phyloP scores from a whole-genome alignment of 1,140 invertebrate genomes.

The Pogonus chalceus region DNA sequence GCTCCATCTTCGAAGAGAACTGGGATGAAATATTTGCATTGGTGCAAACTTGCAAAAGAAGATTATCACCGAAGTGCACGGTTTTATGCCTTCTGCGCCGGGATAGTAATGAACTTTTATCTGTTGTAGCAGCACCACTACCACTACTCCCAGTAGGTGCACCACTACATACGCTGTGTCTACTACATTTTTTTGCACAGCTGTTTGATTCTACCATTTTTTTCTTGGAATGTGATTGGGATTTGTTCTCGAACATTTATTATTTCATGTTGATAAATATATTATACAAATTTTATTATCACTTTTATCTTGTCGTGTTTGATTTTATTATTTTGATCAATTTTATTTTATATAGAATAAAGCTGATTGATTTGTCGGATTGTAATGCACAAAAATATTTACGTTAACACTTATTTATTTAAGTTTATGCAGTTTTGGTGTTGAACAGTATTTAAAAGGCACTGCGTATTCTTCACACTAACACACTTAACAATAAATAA shows the following conservation, averaged over 20 bases:
- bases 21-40: constrained; percentile 36
- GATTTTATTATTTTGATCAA: constrained; percentile 2
- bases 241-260: constrained; percentile 10
- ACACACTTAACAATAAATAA: constrained; percentile 5
- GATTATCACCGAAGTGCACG: constrained; percentile 62
- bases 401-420: not conserved
- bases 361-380: not conserved
- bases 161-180: constrained; percentile 24
- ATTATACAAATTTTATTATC: not conserved
- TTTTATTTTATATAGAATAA: not conserved
- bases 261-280: not conserved
- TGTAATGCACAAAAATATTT: constrained; percentile 1
- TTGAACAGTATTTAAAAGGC: constrained; percentile 5
- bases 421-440: not conserved
- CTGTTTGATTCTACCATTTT: constrained; percentile 31
- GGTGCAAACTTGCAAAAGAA: constrained; percentile 56
- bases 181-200: constrained; percentile 24
- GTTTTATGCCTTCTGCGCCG: constrained; percentile 59
- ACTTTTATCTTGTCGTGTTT: too few species aligned
- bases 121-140: constrained; percentile 10
- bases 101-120: constrained; percentile 25
- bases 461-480: constrained; percentile 4
- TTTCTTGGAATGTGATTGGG: constrained; percentile 6
- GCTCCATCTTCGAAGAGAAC: constrained; percentile 39
- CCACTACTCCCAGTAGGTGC: constrained; percentile 1